These are phyloP conservation scores for Sceloporus tristichus DNA, from an alignment of 2,113 vertebrate genomes.

Conservation along the genomic window DNA sequence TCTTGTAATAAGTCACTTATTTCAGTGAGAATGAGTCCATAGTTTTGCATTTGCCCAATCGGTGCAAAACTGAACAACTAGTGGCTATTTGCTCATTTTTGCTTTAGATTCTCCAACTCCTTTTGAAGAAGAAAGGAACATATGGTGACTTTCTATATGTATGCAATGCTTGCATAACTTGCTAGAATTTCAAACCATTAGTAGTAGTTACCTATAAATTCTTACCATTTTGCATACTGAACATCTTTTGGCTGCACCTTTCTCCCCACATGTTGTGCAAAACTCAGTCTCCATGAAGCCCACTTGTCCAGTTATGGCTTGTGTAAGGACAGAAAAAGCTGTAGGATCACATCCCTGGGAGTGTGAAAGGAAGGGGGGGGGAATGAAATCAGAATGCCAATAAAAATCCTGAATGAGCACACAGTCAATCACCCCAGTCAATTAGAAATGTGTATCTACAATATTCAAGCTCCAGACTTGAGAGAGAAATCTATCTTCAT, in stretches of 20 bases:
- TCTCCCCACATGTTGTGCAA: conserved; percentile 95
- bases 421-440: not conserved
- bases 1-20: not conserved
- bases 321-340: conserved; percentile 94
- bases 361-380: not conserved
- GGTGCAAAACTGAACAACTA: not conserved
- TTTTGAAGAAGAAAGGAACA: conserved; percentile 18
- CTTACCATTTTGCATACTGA: conserved; percentile 97
- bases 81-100: not conserved
- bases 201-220: conserved; percentile 6
- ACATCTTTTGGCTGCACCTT: conserved; percentile 94
- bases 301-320: conserved; percentile 97
- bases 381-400: no score
- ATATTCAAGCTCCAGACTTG: not conserved
- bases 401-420: not conserved
- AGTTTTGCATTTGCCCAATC: not conserved
- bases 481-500: not conserved
- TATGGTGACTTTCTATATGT: not conserved
- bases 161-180: not conserved
- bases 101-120: not conserved
- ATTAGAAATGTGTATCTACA: not conserved
- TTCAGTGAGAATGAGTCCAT: not conserved
- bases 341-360: conserved; percentile 93
- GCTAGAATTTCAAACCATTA: conserved; percentile 16
- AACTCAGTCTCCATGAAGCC: conserved; percentile 97